A percentile compares a stretch with the other conserved stretches of the same genome.
These are phyloP conservation scores for Xenopus petersii DNA, from an alignment of 2,797 vertebrate genomes.

Conservation along the genomic window DNA sequence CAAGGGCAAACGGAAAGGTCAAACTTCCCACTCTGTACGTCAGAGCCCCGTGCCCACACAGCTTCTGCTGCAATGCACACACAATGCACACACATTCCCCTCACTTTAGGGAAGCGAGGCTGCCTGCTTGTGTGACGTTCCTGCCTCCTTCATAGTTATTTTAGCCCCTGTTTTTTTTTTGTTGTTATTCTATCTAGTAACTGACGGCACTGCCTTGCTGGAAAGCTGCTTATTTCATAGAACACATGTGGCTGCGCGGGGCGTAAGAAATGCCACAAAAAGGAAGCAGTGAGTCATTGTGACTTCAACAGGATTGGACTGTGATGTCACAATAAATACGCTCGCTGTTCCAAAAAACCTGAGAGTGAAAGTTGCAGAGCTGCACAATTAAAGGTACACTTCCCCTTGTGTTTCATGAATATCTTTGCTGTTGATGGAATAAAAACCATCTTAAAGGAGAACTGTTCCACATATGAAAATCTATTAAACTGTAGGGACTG, in stretches of 20 bases:
- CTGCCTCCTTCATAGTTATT: neutral
- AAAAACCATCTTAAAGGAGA: no score
- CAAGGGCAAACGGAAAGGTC: conserved; percentile 9
- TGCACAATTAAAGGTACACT: no score
- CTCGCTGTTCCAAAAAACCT: no score
- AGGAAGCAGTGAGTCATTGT: neutral
- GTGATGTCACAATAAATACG: no score
- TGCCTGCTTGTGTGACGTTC: neutral
- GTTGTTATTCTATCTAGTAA: neutral
- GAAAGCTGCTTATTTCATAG: neutral
- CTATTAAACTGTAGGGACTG: no score
- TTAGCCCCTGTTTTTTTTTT: neutral
- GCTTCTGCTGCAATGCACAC: neutral
- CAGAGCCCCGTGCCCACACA: neutral
- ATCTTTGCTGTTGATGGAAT: no score
- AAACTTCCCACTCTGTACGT: conserved; percentile 1
- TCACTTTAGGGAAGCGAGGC: no score
- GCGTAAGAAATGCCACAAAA: neutral
- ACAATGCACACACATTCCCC: no score
- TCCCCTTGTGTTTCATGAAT: no score
- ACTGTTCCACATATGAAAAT: no score
- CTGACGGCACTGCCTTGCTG: neutral
- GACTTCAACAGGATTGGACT: no score
- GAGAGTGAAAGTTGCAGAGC: no score
- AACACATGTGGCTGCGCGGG: neutral